Percentiles rank a stretch among this genome's conserved stretches.
Evolutionary conservation across 2,113 vertebrate genomes (phyloP).

Genomic region (Brachyhypopomus gauderio): DNA sequence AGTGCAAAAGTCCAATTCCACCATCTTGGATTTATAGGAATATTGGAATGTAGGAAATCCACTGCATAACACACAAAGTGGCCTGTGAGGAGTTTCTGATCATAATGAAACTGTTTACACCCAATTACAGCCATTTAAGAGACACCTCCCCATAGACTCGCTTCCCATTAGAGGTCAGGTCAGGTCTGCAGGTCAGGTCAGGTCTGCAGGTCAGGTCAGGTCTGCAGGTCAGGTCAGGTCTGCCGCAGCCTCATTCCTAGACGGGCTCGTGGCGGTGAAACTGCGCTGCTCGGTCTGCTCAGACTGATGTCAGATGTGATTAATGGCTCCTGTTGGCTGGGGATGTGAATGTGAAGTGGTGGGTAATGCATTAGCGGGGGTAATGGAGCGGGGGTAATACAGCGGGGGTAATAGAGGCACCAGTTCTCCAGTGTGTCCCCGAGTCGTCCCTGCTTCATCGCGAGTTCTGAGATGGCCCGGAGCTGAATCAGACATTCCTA

Average conservation of each 20-base stretch:
- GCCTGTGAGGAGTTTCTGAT: no score
- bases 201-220: constrained; percentile 38
- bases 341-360: constrained; percentile 52
- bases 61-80: no score
- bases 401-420: constrained; percentile 49
- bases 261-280: constrained; percentile 27
- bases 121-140: background rate
- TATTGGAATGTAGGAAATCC: no score
- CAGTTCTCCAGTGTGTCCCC: constrained; percentile 51
- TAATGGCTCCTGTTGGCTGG: constrained; percentile 43
- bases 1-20: no score
- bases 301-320: constrained; percentile 38
- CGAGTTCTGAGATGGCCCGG: constrained; percentile 23
- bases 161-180: constrained; percentile 30
- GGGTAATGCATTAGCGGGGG: constrained; percentile 26
- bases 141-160: no score
- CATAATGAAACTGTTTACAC: no score
- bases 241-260: constrained; percentile 37
- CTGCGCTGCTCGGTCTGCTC: constrained; percentile 23
- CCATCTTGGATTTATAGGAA: no score
- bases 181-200: constrained; percentile 40
- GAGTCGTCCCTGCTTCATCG: constrained; percentile 31
- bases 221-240: constrained; percentile 32
- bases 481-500: background rate
- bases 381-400: constrained; percentile 51